These are phyloP conservation scores for Periphyllus acericola DNA, from an alignment of 2,888 invertebrate species.

Conservation along the genomic window DNA sequence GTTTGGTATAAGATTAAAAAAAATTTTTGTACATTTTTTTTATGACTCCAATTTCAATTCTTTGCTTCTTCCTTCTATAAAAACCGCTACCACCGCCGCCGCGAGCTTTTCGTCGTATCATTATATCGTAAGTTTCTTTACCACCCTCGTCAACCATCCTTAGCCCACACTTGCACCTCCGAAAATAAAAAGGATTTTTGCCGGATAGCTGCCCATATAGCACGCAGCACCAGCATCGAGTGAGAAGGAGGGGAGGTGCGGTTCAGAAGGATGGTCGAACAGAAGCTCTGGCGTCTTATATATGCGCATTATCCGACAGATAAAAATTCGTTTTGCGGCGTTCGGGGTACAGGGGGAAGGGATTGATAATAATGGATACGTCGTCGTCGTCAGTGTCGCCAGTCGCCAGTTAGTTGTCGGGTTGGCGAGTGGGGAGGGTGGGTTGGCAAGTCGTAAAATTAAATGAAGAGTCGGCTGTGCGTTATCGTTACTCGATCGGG, in stretches of 20 bases:
- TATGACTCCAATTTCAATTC: neutral
- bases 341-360: neutral
- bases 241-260: neutral
- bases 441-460: constrained; percentile 53
- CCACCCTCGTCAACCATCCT: neutral
- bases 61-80: neutral
- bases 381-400: constrained; percentile 51
- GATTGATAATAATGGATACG: constrained; percentile 50
- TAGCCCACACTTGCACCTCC: neutral
- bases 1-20: neutral
- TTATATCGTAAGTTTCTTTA: neutral
- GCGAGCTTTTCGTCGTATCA: neutral
- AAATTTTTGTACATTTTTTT: neutral
- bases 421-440: neutral
- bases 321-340: constrained; percentile 34
- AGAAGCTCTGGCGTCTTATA: neutral
- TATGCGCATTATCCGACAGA: constrained; percentile 28
- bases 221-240: neutral
- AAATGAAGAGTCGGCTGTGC: constrained; percentile 52
- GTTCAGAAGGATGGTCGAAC: neutral
- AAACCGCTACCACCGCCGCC: neutral
- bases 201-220: neutral
- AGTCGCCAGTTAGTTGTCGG: constrained; percentile 20
- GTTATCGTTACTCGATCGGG: constrained; percentile 61
- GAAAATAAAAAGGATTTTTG: neutral